Evolutionary conservation across 2,797 vertebrate species (phyloP).

Genomic region (Gymnopithys bicolor): DNA sequence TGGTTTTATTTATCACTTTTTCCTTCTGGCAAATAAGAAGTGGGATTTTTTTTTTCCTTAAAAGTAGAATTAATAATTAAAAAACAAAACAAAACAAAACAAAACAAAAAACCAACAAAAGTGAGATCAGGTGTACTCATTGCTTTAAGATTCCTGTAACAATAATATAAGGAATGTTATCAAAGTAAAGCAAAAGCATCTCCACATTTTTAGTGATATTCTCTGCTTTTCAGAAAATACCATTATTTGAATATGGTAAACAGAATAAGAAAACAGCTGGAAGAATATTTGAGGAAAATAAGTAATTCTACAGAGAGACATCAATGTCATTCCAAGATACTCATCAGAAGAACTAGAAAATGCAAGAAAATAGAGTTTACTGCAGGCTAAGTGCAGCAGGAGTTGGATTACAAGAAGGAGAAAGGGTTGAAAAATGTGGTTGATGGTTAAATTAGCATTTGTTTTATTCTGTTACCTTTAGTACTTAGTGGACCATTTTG

Average conservation of each 20-base stretch:
- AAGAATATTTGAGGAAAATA: background rate
- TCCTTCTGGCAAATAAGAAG: constrained; percentile 34
- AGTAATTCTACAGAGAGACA: background rate
- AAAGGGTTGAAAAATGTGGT: background rate
- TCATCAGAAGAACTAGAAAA: background rate
- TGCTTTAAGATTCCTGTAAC: background rate
- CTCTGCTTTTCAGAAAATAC: background rate
- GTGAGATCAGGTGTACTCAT: background rate
- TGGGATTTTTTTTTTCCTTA: background rate
- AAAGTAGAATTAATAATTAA: background rate
- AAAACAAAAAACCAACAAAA: background rate
- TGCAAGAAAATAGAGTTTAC: background rate
- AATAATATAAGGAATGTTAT: background rate
- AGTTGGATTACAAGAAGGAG: background rate
- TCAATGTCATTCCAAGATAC: background rate
- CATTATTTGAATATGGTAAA: background rate
- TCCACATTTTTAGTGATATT: background rate
- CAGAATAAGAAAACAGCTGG: background rate
- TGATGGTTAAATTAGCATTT: background rate
- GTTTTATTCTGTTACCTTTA: background rate
- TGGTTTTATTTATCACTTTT: background rate
- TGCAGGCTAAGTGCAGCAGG: background rate
- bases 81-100: background rate
- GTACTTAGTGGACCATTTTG: background rate
- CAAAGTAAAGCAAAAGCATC: background rate